phyloP scores from a whole-genome alignment of 2,888 invertebrate species.

The Xylota sylvarum region DNA sequence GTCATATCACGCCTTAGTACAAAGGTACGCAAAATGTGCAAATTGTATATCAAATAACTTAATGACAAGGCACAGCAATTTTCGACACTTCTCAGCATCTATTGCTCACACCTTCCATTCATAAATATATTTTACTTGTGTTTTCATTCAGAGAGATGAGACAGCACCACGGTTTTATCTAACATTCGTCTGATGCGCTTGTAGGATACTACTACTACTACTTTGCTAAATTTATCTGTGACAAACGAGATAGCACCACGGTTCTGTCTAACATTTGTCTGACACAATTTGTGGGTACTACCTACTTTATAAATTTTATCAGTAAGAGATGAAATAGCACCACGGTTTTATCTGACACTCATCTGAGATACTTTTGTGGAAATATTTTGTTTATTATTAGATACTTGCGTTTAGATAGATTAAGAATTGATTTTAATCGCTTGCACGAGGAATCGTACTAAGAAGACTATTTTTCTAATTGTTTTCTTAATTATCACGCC shows the following conservation, averaged over 20 bases:
- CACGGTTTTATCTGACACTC: slow-evolving; percentile 40
- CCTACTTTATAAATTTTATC: no score
- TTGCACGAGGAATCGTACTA: no score
- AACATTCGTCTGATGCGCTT: not conserved
- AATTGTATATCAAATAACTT: no score
- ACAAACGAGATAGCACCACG: not conserved
- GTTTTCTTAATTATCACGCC: not conserved
- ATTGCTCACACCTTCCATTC: not conserved
- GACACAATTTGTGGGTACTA: not conserved
- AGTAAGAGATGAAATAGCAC: slow-evolving; percentile 24
- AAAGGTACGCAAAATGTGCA: no score
- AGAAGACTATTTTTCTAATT: no score
- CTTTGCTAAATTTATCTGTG: not conserved
- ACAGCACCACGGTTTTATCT: not conserved
- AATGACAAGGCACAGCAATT: no score
- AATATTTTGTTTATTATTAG: not conserved
- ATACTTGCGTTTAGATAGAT: no score
- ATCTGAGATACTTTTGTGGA: not conserved
- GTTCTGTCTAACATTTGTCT: not conserved
- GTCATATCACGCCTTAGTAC: no score
- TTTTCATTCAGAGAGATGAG: slow-evolving; percentile 8
- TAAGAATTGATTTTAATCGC: no score
- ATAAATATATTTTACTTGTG: not conserved
- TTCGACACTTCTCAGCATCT: no score
- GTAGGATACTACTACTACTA: no score